These are phyloP conservation scores for Ia io DNA, from an alignment of 2,113 vertebrate species.

Conservation along the genomic window DNA sequence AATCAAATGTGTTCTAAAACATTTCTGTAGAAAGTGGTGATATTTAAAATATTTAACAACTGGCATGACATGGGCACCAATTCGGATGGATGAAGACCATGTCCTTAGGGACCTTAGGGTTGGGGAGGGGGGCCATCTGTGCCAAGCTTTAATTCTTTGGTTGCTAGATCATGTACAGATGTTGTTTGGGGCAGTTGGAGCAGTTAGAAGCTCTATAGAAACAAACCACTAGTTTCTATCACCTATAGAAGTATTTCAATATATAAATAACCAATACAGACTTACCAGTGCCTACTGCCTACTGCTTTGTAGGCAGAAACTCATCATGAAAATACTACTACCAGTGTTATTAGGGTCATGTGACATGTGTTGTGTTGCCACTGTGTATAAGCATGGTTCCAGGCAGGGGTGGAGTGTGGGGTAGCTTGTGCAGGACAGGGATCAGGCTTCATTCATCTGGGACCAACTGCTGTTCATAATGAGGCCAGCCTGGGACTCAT, in stretches of 20 bases:
- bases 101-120: not conserved
- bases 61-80: not conserved
- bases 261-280: not conserved
- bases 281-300: not conserved
- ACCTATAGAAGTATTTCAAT: not conserved
- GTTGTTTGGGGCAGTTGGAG: not conserved
- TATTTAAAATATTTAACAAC: not conserved
- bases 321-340: not conserved
- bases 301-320: not conserved
- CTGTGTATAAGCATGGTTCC: no score
- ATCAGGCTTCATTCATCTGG: not conserved
- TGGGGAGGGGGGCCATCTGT: not conserved
- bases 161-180: not conserved
- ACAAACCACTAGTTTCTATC: not conserved
- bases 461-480: not conserved
- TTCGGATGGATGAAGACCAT: not conserved
- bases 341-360: not conserved
- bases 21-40: not conserved
- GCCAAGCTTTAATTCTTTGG: not conserved
- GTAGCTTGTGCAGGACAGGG: not conserved
- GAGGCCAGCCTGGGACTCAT: not conserved
- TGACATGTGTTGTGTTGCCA: not conserved
- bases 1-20: not conserved
- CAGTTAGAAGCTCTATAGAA: not conserved
- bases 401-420: not conserved